Base-by-base conservation (phyloP, 2,797 vertebrate genomes). In the Urosaurus nigricauda region DNA sequence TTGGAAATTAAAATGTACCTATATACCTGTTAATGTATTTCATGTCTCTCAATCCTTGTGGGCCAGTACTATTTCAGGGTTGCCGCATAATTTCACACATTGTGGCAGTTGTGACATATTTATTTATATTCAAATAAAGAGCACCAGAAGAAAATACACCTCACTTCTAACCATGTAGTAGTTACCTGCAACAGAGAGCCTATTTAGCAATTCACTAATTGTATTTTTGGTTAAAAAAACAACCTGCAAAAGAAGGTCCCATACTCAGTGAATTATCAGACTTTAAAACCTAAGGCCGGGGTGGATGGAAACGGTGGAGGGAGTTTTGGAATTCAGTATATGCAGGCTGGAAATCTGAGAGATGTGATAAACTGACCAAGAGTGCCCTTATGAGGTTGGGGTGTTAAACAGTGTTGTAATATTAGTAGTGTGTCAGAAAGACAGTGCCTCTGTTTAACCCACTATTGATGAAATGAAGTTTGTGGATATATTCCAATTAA, bases 51-150 rank as follows among this genome's bases (percentile, higher is more conserved):
- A 87, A 80, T 21, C 51, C 88, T 87, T 87, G 65, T 90, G 85
- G 89, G 53, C 29, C 77, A 81, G 32, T 83, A 78, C 65, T 91
- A 91, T 60, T 82, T 91, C 53, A 83, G 86, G 63, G 53, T 83
- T 88, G 78, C 89, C 37, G 88, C 88, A 84, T 53, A 83, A 43
- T 92, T 93, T 94, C 73, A 86, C 58, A 87, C 29, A 80, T 2
- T 53, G 4, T 56, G 86, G 65, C 86, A 78, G 47, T 43, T 89
- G 74, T 90, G 73, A 53, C 80, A 89, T 37, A 37, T 11, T 68
- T 68, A 12, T 68, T 32, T 60, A 5, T 83, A 86, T 84, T 91
- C 87, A 75, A 74, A 0, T 87, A 51, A n/a, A 80, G 24, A 53
- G 81, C 63, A 71, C 47, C 37, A 81, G 85, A 93, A 74, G 70